Conservation (phyloP, 2,797 vertebrate species). For the Lacerta viridis region DNA sequence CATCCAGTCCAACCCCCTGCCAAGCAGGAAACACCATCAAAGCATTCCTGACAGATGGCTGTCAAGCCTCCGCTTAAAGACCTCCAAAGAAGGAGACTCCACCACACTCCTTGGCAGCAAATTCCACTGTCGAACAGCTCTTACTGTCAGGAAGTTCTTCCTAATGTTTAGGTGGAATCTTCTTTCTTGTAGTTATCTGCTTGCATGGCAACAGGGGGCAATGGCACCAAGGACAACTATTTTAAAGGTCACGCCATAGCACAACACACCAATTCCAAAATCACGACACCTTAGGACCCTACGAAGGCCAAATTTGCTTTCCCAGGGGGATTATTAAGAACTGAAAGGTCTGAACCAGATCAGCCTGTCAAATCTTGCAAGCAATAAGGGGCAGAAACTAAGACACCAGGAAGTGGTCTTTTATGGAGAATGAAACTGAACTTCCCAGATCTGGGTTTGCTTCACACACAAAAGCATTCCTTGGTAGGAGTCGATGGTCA, state of each 20-base stretch:
- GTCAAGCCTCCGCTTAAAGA: too few relatives aligned
- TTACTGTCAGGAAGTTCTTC: too few relatives aligned
- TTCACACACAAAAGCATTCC: slow-evolving; percentile 65
- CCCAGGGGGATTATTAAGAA: slow-evolving; percentile 73
- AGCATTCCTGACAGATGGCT: too few relatives aligned
- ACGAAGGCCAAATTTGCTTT: slow-evolving; percentile 50
- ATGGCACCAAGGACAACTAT: slow-evolving; percentile 60
- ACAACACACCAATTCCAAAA: slow-evolving; percentile 38
- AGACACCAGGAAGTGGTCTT: slow-evolving; percentile 69
- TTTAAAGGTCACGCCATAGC: slow-evolving; percentile 57
- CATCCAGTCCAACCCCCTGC: too few relatives aligned
- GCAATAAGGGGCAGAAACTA: slow-evolving; percentile 74
- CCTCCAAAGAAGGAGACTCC: too few relatives aligned
- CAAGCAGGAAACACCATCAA: too few relatives aligned
- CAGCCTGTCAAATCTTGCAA: slow-evolving; percentile 70
- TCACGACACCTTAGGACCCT: slow-evolving; percentile 31
- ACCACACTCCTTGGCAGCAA: too few relatives aligned
- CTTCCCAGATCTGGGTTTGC: slow-evolving; percentile 49
- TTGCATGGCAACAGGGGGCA: slow-evolving; percentile 57
- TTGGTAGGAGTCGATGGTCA: slow-evolving; percentile 51
- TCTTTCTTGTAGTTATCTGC: slow-evolving; percentile 26
- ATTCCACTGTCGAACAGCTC: too few relatives aligned
- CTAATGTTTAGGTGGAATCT: too few relatives aligned
- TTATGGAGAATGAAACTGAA: slow-evolving; percentile 68
- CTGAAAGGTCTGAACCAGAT: slow-evolving; percentile 69